Evolutionary conservation across 1,140 invertebrate genomes (phyloP).

Genomic region (Drosophila truncata): DNA sequence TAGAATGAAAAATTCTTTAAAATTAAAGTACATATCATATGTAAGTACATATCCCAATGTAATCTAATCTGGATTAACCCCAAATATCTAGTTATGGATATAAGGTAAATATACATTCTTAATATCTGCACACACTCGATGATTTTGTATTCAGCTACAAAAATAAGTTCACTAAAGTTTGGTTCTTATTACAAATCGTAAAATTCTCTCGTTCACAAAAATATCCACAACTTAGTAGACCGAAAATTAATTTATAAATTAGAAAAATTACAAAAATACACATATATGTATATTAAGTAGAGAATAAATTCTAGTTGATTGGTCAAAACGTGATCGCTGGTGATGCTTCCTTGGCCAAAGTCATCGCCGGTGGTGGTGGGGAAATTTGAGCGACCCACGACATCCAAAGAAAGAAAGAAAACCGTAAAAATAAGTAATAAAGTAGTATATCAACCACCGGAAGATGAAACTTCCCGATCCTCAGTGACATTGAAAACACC

Average conservation of each 20-base stretch:
- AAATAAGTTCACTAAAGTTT: not conserved
- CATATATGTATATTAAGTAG: not conserved
- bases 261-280: not conserved
- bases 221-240: slow-evolving; percentile 5
- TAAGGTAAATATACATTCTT: not conserved
- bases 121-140: not conserved
- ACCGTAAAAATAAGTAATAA: no score
- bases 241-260: not conserved
- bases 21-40: no score
- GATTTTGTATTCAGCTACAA: not conserved
- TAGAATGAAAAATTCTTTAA: no score
- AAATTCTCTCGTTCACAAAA: not conserved
- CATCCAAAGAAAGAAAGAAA: no score
- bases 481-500: not conserved
- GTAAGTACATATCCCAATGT: no score
- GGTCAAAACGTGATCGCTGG: not conserved
- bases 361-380: not conserved
- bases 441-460: not conserved
- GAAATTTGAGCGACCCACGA: not conserved
- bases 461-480: not conserved
- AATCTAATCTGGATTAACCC: no score
- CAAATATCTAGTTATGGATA: not conserved
- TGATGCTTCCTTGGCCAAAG: no score
- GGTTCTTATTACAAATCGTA: not conserved
- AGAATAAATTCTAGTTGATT: not conserved